Conservation (phyloP, 2,797 vertebrate species). For the Sebastes miniatus region DNA sequence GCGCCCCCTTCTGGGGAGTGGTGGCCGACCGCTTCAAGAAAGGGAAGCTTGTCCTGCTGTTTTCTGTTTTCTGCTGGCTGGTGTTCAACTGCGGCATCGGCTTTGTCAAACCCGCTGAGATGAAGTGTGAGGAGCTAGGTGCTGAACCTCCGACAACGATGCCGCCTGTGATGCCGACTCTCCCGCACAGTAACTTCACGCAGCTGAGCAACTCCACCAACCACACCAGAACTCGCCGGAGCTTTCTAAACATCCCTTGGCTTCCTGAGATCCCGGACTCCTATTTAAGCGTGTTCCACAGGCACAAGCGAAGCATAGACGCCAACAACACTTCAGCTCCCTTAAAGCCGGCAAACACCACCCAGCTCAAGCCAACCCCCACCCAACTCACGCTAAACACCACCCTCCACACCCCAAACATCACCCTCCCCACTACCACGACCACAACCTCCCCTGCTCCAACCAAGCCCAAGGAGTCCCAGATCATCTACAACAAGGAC, state of each 20-base stretch:
- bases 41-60: slow-evolving; percentile 92
- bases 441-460: slow-evolving; percentile 42
- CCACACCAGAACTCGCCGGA: slow-evolving; percentile 30
- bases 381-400: neutral
- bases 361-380: neutral
- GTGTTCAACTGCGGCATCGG: slow-evolving; percentile 95
- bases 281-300: neutral
- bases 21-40: slow-evolving; percentile 95
- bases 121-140: slow-evolving; percentile 84
- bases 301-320: slow-evolving; percentile 40
- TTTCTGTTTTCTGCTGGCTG: slow-evolving; percentile 96
- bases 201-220: slow-evolving; percentile 41
- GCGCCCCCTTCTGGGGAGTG: slow-evolving; percentile 97
- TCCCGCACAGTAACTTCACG: slow-evolving; percentile 66
- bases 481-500: slow-evolving; percentile 81
- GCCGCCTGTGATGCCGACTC: neutral
- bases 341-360: neutral
- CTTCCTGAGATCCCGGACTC: neutral
- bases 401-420: neutral
- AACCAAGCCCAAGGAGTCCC: slow-evolving; percentile 59
- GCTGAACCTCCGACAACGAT: neutral
- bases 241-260: rapidly evolving
- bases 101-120: slow-evolving; percentile 90
- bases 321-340: neutral
- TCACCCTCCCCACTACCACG: slow-evolving; percentile 7